These are phyloP conservation scores for Maconellicoccus hirsutus DNA, from an alignment of 1,140 invertebrate genomes.

Conservation along the genomic window DNA sequence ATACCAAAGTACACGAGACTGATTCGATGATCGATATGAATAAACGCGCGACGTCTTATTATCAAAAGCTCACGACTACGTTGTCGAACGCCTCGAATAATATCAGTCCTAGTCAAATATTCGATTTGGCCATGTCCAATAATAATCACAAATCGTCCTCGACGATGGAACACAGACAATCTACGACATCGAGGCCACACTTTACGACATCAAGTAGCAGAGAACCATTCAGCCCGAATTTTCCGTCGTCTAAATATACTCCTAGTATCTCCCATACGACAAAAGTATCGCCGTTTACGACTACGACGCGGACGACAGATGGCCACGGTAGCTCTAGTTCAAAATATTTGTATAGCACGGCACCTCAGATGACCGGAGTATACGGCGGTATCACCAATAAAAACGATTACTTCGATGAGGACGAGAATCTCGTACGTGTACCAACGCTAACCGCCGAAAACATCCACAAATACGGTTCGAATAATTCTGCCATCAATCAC, in stretches of 20 bases:
- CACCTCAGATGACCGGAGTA: background rate
- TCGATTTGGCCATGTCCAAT: background rate
- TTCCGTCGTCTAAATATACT: background rate
- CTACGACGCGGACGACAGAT: background rate
- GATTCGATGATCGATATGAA: background rate
- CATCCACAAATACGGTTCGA: slow-evolving; percentile 35
- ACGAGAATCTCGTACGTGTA: slow-evolving; percentile 39
- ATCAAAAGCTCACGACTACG: background rate
- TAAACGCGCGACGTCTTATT: background rate
- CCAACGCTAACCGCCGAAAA: slow-evolving; percentile 41
- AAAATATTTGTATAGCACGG: background rate
- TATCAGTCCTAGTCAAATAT: slow-evolving; percentile 12
- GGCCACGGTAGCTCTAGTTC: background rate
- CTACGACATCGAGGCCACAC: background rate
- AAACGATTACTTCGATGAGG: slow-evolving; percentile 25
- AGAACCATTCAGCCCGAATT: slow-evolving; percentile 17
- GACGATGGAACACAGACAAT: background rate
- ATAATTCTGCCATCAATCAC: slow-evolving; percentile 38
- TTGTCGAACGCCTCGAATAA: background rate
- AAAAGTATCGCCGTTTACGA: background rate
- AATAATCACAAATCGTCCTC: background rate
- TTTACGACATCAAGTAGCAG: background rate
- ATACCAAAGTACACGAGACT: background rate
- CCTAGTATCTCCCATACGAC: background rate
- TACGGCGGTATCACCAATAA: background rate